Conservation (phyloP, 2,797 vertebrate genomes). For the Tadarida brasiliensis region DNA sequence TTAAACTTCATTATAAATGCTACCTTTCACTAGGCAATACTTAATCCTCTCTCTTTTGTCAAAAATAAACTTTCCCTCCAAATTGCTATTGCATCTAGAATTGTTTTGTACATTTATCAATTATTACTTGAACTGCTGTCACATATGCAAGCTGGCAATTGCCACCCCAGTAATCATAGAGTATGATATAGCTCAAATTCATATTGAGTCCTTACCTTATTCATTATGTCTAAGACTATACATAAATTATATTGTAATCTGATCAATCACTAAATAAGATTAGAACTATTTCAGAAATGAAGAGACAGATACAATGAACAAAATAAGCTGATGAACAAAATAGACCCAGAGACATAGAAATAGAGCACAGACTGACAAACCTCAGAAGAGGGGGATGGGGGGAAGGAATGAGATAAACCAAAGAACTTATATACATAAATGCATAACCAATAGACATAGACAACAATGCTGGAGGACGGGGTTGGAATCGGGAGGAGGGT, state of each 20-base stretch:
- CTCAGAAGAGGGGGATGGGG: too few species aligned
- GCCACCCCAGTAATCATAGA: not conserved
- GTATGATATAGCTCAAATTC: not conserved
- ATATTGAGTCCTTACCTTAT: not conserved
- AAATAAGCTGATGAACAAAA: too few species aligned
- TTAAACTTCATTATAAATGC: slow-evolving; percentile 30
- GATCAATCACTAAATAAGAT: not conserved
- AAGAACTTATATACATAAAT: too few species aligned
- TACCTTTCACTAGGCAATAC: not conserved
- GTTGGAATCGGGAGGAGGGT: too few species aligned
- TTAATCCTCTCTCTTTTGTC: not conserved
- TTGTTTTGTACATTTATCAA: not conserved
- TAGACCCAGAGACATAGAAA: too few species aligned
- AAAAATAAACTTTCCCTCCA: slow-evolving; percentile 11
- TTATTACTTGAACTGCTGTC: slow-evolving; percentile 10
- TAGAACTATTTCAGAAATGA: not conserved
- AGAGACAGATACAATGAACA: not conserved
- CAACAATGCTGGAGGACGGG: too few species aligned
- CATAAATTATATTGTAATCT: not conserved
- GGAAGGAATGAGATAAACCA: too few species aligned
- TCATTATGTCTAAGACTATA: not conserved
- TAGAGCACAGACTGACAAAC: too few species aligned
- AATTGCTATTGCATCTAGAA: not conserved
- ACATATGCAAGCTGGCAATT: not conserved
- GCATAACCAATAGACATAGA: too few species aligned